Conservation (phyloP, 35 echinoderm and acorn worm species). For the Chiridota heheva region DNA sequence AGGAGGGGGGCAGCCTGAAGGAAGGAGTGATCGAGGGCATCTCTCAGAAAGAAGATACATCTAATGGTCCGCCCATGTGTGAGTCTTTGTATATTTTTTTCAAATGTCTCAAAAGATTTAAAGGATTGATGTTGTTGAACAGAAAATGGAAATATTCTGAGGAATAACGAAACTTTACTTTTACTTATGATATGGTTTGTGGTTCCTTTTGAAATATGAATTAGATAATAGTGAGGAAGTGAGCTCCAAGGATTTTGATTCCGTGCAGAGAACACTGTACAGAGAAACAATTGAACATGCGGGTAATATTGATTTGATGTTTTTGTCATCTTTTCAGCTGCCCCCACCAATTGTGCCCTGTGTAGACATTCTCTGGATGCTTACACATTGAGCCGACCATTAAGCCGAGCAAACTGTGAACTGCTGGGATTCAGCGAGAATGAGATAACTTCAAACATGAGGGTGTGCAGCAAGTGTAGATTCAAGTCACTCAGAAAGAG, state of each 20-base stretch:
- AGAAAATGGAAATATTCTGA: no score
- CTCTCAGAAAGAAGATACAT: constrained; percentile 32
- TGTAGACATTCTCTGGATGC: constrained; percentile 87
- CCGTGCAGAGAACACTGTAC: no score
- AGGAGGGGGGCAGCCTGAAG: constrained; percentile 25
- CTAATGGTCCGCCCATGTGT: constrained; percentile 43
- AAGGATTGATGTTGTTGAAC: no score
- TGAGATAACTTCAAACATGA: constrained; percentile 81
- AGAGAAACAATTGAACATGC: no score
- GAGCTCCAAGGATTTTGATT: no score
- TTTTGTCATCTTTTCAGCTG: constrained; percentile 22
- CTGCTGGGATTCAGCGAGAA: constrained; percentile 82
- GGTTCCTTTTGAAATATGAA: no score
- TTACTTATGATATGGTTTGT: no score
- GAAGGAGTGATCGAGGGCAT: constrained; percentile 26
- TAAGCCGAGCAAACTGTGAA: constrained; percentile 88
- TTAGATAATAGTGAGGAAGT: no score
- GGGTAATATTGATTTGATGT: not conserved
- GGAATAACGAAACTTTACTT: no score
- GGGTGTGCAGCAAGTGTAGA: constrained; percentile 94
- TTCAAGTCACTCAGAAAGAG: constrained; percentile 85
- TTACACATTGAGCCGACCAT: constrained; percentile 77
- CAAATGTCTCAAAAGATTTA: no score
- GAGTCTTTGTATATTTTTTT: not conserved
- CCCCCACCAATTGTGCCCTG: constrained; percentile 77